Percentiles rank a stretch among this genome's conserved stretches.
phyloP scores from a whole-genome alignment of 2,888 invertebrate genomes.

The Yponomeuta evonymella region DNA sequence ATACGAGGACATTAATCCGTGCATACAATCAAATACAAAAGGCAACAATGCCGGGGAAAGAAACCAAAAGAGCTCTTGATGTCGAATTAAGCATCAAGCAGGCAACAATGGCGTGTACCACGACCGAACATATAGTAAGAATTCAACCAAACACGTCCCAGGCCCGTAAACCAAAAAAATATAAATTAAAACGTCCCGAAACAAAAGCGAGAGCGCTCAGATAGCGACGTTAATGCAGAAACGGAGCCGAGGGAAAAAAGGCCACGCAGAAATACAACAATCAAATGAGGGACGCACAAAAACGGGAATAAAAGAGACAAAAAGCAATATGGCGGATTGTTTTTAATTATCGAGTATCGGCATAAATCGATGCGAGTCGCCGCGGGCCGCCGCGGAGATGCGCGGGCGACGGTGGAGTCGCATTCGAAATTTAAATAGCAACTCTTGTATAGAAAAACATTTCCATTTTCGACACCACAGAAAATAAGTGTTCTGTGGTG shows the following conservation, averaged over 20 bases:
- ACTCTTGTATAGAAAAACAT: background rate
- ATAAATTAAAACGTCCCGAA: slow-evolving; percentile 68
- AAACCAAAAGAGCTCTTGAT: slow-evolving; percentile 4
- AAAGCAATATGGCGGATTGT: slow-evolving; percentile 75
- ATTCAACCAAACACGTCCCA: slow-evolving; percentile 23
- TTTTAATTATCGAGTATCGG: slow-evolving; percentile 77
- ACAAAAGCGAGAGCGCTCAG: slow-evolving; percentile 45
- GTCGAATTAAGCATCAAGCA: slow-evolving; percentile 14
- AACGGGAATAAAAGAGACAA: slow-evolving; percentile 69
- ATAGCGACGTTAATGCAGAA: slow-evolving; percentile 57
- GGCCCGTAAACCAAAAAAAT: slow-evolving; percentile 43
- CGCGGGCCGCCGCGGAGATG: slow-evolving; percentile 48
- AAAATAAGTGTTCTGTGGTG: too few relatives aligned
- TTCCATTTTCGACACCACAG: too few relatives aligned
- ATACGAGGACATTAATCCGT: background rate
- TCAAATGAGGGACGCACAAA: slow-evolving; percentile 74
- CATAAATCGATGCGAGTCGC: slow-evolving; percentile 74
- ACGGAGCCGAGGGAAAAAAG: slow-evolving; percentile 50
- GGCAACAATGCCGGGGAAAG: background rate
- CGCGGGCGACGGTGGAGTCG: slow-evolving; percentile 43
- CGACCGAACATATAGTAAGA: slow-evolving; percentile 10
- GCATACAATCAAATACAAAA: slow-evolving; percentile 1
- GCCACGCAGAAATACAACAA: slow-evolving; percentile 62
- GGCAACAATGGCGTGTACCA: slow-evolving; percentile 14
- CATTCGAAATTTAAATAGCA: slow-evolving; percentile 1